Evolutionary conservation across 1,140 invertebrate species (phyloP).

Genomic region (Temnothorax longispinosus): DNA sequence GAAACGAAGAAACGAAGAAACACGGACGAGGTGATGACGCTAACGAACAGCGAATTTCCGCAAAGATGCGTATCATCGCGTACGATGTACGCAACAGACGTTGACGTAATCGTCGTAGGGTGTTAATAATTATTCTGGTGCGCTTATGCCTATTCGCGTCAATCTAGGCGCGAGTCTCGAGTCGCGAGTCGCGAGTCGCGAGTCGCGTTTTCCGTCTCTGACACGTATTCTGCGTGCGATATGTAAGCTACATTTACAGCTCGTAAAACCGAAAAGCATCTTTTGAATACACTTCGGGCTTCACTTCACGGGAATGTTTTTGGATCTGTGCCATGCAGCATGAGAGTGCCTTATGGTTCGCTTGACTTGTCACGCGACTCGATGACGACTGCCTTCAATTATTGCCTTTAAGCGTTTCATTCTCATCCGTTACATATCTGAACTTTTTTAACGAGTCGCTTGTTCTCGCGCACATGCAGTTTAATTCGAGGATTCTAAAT

Average conservation of each 20-base stretch:
- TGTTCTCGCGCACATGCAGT: not conserved
- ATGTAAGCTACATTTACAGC: not conserved
- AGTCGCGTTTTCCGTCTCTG: not conserved
- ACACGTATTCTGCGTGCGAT: not conserved
- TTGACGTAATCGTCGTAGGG: constrained; percentile 59
- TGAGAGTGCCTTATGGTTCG: constrained; percentile 21
- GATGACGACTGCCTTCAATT: constrained; percentile 38
- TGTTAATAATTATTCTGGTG: constrained; percentile 63
- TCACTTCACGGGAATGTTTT: constrained; percentile 30
- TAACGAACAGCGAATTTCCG: constrained; percentile 55
- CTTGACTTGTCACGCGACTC: constrained; percentile 39
- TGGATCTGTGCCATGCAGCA: constrained; percentile 48
- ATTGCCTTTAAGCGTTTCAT: constrained; percentile 32
- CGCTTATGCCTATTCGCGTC: not conserved
- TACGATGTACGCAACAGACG: not conserved
- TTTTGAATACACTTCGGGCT: constrained; percentile 9
- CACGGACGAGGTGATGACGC: constrained; percentile 44
- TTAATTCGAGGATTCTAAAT: not conserved
- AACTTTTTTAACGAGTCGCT: not conserved
- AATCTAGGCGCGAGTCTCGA: not conserved
- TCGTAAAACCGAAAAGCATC: constrained; percentile 54
- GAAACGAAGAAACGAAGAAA: not conserved
- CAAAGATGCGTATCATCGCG: constrained; percentile 38
- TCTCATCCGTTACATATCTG: constrained; percentile 28
- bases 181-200: too few species aligned